Conservation (phyloP, 2,113 vertebrate genomes). For the Rattus norvegicus region GRCr8 NC_086019.1:109873001-109873500, state of each 20-base stretch:
- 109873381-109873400: background rate
- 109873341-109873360: background rate
- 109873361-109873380: fast-evolving
- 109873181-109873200: background rate
- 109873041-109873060: background rate
- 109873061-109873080: background rate
- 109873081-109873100: background rate
- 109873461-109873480: background rate
- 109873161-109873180: fast-evolving
- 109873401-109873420: no score
- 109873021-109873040: background rate
- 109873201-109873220: background rate
- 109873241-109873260: background rate
- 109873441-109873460: background rate
- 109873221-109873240: background rate
- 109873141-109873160: background rate
- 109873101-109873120: background rate
- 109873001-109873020: background rate
- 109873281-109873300: background rate
- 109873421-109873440: background rate
- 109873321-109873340: background rate
- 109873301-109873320: fast-evolving
- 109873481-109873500: background rate
- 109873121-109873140: background rate
- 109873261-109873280: background rate